Evolutionary conservation across 2,888 invertebrate species (phyloP).

Genomic region (Stenichneumon culpator): DNA sequence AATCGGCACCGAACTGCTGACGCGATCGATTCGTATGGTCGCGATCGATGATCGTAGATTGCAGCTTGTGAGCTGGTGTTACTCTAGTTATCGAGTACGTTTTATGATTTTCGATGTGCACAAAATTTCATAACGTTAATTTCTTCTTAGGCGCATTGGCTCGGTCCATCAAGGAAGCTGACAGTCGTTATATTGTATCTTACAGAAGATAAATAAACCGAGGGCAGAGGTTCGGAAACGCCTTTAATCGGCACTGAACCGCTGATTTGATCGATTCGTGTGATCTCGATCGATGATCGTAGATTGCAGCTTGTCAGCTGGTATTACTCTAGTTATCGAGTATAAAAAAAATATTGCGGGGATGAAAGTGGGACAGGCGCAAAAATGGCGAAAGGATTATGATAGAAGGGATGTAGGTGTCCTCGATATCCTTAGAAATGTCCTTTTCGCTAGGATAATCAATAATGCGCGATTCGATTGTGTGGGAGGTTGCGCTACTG

Average conservation of each 20-base stretch:
- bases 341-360: neutral
- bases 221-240: slow-evolving; percentile 7
- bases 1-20: neutral
- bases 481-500: slow-evolving; percentile 15
- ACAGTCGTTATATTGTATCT: slow-evolving; percentile 1
- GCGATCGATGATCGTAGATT: slow-evolving; percentile 2
- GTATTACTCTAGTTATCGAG: neutral
- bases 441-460: slow-evolving; percentile 36
- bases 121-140: neutral
- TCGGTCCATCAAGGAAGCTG: neutral
- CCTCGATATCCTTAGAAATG: slow-evolving; percentile 44
- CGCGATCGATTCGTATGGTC: neutral
- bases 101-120: neutral
- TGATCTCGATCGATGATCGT: neutral
- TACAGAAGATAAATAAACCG: neutral
- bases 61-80: neutral
- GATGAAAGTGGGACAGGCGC: slow-evolving; percentile 17
- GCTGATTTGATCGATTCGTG: neutral
- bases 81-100: neutral
- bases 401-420: slow-evolving; percentile 26
- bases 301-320: slow-evolving; percentile 6
- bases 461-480: slow-evolving; percentile 4
- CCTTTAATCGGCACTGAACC: neutral
- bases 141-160: neutral
- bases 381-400: slow-evolving; percentile 34